phyloP scores from a whole-genome alignment of 2,888 invertebrate species.

The Deilephila porcellus region DNA sequence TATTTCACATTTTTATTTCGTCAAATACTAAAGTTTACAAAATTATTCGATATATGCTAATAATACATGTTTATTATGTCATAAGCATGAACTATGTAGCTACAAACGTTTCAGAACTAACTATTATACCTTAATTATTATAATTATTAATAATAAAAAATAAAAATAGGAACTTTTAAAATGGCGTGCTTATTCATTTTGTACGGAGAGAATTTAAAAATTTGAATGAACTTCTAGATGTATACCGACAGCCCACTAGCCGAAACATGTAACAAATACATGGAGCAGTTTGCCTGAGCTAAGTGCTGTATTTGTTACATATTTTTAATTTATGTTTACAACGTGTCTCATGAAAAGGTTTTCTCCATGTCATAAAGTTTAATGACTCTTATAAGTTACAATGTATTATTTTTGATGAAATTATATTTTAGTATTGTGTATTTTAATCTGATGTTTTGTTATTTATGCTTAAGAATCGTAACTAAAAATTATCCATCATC shows the following conservation, averaged over 20 bases:
- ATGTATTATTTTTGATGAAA: no score
- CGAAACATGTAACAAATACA: no score
- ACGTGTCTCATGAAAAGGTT: background rate
- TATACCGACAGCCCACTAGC: background rate
- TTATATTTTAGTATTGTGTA: no score
- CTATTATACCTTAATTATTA: slow-evolving; percentile 29
- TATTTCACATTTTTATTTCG: slow-evolving; percentile 31
- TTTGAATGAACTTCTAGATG: background rate
- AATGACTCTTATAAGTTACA: no score
- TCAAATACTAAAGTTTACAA: slow-evolving; percentile 37
- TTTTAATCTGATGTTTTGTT: no score
- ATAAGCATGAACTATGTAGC: slow-evolving; percentile 34
- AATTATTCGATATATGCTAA: slow-evolving; percentile 39
- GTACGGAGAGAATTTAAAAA: slow-evolving; percentile 34
- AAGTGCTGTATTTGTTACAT: background rate
- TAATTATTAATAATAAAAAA: slow-evolving; percentile 49
- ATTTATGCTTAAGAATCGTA: no score
- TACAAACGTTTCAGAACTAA: slow-evolving; percentile 35
- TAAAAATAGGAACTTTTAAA: slow-evolving; percentile 66
- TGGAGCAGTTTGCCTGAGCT: no score
- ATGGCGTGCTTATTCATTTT: slow-evolving; percentile 51
- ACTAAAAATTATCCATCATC: no score
- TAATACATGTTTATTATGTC: slow-evolving; percentile 48
- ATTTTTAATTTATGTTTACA: background rate
- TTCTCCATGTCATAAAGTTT: no score